Conservation (phyloP, 2,888 invertebrate genomes). For the Dasypolia templi region DNA sequence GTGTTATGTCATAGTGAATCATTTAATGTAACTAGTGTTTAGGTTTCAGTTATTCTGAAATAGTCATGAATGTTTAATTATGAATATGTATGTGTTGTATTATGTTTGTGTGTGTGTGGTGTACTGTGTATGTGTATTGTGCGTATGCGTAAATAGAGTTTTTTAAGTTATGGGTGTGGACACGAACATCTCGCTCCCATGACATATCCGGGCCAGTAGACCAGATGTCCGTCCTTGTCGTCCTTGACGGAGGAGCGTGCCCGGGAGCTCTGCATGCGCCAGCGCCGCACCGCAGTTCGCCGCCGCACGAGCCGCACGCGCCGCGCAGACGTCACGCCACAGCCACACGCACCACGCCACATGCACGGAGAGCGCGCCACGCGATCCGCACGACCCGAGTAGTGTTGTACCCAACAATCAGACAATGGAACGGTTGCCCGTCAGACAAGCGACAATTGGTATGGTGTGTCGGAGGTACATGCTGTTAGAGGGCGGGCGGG, state of each 20-base stretch:
- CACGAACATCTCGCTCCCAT: slow-evolving; percentile 99
- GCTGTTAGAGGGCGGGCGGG: slow-evolving; percentile 89
- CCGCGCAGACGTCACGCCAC: slow-evolving; percentile 70
- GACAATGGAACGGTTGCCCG: slow-evolving; percentile 91
- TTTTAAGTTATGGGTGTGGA: slow-evolving; percentile 91
- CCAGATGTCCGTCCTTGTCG: slow-evolving; percentile 99
- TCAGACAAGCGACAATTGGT: slow-evolving; percentile 91
- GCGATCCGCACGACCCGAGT: slow-evolving; percentile 90
- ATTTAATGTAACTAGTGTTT: slow-evolving; percentile 56
- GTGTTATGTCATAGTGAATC: slow-evolving; percentile 59
- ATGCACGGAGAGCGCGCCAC: slow-evolving; percentile 88
- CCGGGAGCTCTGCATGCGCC: slow-evolving; percentile 93
- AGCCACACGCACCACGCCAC: slow-evolving; percentile 75
- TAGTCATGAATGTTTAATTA: slow-evolving; percentile 51
- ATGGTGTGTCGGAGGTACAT: slow-evolving; percentile 88
- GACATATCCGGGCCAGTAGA: slow-evolving; percentile 99
- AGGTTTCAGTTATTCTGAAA: slow-evolving; percentile 50
- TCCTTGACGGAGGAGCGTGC: slow-evolving; percentile 98
- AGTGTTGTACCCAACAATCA: slow-evolving; percentile 91
- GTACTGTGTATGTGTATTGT: slow-evolving; percentile 36
- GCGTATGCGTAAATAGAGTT: slow-evolving; percentile 70
- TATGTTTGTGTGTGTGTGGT: slow-evolving; percentile 52
- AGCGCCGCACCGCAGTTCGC: slow-evolving; percentile 67
- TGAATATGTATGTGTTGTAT: slow-evolving; percentile 52
- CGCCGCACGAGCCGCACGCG: slow-evolving; percentile 63